phyloP scores from a whole-genome alignment of 2,797 vertebrate species.

The Erethizon dorsatum region DNA sequence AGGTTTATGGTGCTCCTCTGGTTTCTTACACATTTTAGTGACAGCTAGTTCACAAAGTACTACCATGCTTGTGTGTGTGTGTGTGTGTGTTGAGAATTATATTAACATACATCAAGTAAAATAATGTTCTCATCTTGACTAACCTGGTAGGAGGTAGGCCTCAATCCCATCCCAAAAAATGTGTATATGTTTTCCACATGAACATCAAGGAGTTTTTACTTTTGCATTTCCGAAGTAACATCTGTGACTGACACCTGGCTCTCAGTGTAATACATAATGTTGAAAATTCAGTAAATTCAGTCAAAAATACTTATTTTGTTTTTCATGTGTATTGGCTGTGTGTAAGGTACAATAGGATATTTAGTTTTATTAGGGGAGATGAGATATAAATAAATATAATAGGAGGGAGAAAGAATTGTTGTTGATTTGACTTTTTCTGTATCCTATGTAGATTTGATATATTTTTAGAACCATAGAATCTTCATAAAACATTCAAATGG shows the following conservation, averaged over 20 bases:
- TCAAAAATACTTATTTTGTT: background rate
- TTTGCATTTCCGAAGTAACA: slow-evolving; percentile 8
- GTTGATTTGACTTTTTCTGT: background rate
- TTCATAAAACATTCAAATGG: background rate
- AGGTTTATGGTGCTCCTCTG: background rate
- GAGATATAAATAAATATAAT: background rate
- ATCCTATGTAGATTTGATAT: background rate
- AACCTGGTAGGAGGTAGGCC: background rate
- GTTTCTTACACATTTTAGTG: slow-evolving; percentile 3
- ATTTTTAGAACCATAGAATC: slow-evolving; percentile 23
- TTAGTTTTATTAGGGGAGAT: background rate
- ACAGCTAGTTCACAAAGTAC: background rate
- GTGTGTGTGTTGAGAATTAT: slow-evolving; percentile 49
- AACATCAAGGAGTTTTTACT: background rate
- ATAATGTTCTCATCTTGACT: slow-evolving; percentile 4
- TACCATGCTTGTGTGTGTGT: background rate
- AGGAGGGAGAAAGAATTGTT: background rate
- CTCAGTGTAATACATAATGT: background rate
- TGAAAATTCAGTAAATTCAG: background rate
- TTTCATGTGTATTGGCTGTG: background rate
- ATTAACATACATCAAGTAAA: slow-evolving; percentile 25
- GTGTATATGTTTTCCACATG: background rate
- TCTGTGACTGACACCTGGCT: background rate
- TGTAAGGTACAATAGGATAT: background rate
- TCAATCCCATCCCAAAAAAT: background rate